Evolutionary conservation across 2,113 vertebrate genomes (phyloP).

Genomic region (Picathartes gymnocephalus): DNA sequence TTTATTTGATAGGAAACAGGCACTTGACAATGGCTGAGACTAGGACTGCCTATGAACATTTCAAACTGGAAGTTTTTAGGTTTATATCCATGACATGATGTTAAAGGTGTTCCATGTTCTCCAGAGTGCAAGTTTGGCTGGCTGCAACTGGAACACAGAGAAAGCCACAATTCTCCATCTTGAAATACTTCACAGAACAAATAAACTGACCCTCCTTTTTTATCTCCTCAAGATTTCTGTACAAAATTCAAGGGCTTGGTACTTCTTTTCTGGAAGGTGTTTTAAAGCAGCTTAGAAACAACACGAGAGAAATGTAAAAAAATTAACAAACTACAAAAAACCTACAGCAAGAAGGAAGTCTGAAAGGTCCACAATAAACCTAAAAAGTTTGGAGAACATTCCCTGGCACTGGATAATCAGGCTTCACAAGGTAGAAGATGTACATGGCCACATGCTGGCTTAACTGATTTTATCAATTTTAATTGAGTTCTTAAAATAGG

Average conservation of each 20-base stretch:
- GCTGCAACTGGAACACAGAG: neutral
- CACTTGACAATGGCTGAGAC: neutral
- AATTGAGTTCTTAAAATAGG: neutral
- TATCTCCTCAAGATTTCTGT: neutral
- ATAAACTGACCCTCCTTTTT: neutral
- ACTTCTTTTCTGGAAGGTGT: neutral
- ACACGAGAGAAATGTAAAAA: neutral
- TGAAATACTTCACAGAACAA: neutral
- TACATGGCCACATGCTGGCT: neutral
- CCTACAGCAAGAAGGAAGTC: neutral
- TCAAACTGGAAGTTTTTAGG: neutral
- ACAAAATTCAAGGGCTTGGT: neutral
- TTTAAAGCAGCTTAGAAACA: neutral
- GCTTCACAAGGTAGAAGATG: constrained; percentile 25
- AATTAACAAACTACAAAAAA: neutral
- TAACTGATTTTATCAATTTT: neutral
- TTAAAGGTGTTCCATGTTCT: neutral
- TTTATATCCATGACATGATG: neutral
- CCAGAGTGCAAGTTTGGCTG: neutral
- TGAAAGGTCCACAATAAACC: neutral
- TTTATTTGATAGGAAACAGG: neutral
- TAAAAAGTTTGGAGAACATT: neutral
- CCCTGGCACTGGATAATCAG: neutral
- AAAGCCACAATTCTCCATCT: neutral
- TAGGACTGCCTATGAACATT: neutral